These are phyloP conservation scores for Panurus biarmicus DNA, from an alignment of 2,113 vertebrate genomes.

Conservation along the genomic window DNA sequence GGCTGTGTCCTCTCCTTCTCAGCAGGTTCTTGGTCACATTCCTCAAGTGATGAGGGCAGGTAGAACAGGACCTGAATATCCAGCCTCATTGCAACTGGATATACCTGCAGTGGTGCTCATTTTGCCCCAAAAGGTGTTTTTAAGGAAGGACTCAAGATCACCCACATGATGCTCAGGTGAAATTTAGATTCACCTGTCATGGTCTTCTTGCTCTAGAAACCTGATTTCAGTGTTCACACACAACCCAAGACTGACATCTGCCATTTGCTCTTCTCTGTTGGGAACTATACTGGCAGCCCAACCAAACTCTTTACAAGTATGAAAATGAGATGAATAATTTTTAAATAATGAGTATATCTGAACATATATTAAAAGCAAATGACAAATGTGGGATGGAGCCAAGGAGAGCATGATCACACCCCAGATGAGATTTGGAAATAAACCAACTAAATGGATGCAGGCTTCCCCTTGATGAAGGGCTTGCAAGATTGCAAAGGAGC, in stretches of 20 bases:
- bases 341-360: background rate
- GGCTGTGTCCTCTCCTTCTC: background rate
- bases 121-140: background rate
- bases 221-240: background rate
- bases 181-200: background rate
- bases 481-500: background rate
- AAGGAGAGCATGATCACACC: background rate
- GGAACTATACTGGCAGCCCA: background rate
- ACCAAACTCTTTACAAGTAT: background rate
- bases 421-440: background rate
- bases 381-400: background rate
- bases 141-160: background rate
- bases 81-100: background rate
- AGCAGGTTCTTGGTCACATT: background rate
- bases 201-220: background rate
- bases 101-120: background rate
- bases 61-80: background rate
- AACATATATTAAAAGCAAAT: background rate
- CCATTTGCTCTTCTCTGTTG: background rate
- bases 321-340: background rate
- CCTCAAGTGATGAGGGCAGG: background rate
- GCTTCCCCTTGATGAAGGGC: background rate
- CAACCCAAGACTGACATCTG: background rate
- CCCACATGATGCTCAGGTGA: background rate
- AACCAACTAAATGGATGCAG: background rate